Evolutionary conservation across 2,888 invertebrate species (phyloP), one percentile per base, ranked within the genome.

Genomic region (Salticus scenicus): DNA sequence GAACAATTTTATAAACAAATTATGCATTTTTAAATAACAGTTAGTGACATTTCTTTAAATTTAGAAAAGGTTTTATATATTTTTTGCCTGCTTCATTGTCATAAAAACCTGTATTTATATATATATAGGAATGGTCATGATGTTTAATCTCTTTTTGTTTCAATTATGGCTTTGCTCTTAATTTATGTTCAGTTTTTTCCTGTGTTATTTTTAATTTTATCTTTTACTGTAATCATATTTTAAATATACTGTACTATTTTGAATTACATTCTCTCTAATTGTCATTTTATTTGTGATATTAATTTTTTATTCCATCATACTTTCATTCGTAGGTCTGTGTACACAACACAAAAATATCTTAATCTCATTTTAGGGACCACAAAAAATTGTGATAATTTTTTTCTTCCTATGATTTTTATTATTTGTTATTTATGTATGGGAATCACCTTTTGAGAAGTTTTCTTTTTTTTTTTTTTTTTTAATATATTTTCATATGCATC

Each of bases 361-460:
- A 37, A 73, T 80, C 70, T 76, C 27, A 30, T 41, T 79, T 71
- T 27, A 66, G 79, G 79, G 79, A 80, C 79, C 79, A 80, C 51
- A 47, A 78, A 76, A 77, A 64, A 41, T 63, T 78, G 78, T 78
- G 78, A 80, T 80, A 80, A 31, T 31, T 66, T 66, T 24, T 28
- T 63, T 63, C 28, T 27, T 63, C n/a, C n/a, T 2, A 24, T 57
- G 20, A 24, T 57, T 57, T n/a, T 57, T 57, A 57, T 20, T 57
- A 24, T 57, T 30, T 66, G 66, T 66, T 66, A 14, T 17, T 20
- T 66, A 14, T 4, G 66, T 31, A 20, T 63, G 51, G n/a, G n/a
- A n/a, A n/a, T n/a, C n/a, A n/a, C n/a, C n/a, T n/a, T n/a, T n/a
- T n/a, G n/a, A n/a, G n/a, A n/a, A n/a, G n/a, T n/a, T n/a, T n/a